phyloP scores from a whole-genome alignment of 2,888 invertebrate species.

The Ecliptopera silaceata region DNA sequence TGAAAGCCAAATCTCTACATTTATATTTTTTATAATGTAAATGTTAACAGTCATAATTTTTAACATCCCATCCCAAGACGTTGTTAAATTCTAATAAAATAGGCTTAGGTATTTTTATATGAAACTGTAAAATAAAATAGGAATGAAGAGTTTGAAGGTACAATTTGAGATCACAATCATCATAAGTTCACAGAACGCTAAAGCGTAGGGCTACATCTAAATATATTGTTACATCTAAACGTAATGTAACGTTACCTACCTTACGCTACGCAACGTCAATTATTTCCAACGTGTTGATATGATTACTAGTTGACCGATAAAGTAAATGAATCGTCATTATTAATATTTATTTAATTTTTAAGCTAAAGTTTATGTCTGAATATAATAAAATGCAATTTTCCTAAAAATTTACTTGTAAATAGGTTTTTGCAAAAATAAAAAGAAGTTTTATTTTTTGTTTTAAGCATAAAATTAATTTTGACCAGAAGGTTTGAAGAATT shows the following conservation, averaged over 20 bases:
- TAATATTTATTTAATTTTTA: too few species aligned
- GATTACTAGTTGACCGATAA: too few species aligned
- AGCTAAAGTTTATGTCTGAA: too few species aligned
- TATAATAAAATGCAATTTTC: too few species aligned
- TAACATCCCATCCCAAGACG: too few species aligned
- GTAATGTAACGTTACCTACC: conserved; percentile 31
- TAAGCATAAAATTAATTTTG: conserved; percentile 41
- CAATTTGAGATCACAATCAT: conserved; percentile 49
- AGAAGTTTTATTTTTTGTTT: not conserved
- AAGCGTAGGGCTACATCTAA: conserved; percentile 53
- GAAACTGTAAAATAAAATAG: conserved; percentile 7
- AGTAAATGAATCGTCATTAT: too few species aligned
- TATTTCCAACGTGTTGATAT: too few species aligned
- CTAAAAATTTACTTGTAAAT: too few species aligned
- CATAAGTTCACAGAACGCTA: conserved; percentile 60
- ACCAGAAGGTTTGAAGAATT: conserved; percentile 22
- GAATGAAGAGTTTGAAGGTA: conserved; percentile 12
- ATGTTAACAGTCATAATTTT: too few species aligned
- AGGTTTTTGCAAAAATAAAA: not conserved
- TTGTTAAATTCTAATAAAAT: not conserved
- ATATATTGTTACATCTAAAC: conserved; percentile 42
- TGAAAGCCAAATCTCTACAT: too few species aligned
- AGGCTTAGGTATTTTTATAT: not conserved
- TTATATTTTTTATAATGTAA: too few species aligned
- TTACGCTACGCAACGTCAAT: not conserved